Conservation (phyloP, 2,797 vertebrate species). For the Pantherophis vulpinus region DNA sequence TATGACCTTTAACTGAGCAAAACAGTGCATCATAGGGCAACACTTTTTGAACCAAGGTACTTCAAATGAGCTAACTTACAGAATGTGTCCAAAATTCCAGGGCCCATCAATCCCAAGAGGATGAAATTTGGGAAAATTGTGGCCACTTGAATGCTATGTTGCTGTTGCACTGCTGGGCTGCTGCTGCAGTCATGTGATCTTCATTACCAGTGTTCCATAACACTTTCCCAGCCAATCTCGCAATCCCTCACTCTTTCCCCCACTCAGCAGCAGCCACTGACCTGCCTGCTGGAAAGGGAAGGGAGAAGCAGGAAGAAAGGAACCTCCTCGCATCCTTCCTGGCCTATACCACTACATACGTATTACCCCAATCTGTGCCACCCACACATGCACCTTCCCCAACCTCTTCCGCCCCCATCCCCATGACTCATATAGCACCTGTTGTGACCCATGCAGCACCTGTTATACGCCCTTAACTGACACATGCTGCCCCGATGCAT, state of each 20-base stretch:
- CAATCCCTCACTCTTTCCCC: background rate
- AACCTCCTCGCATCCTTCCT: too few species aligned
- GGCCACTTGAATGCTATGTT: background rate
- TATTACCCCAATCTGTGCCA: background rate
- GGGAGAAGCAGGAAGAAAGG: background rate
- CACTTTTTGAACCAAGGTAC: background rate
- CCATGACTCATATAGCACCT: background rate
- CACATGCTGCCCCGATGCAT: background rate
- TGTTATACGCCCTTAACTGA: background rate
- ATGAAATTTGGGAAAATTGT: background rate
- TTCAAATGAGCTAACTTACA: background rate
- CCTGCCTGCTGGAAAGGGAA: background rate
- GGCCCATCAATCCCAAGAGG: background rate
- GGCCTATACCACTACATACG: background rate
- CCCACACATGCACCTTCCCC: background rate
- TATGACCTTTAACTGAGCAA: background rate
- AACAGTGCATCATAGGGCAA: background rate
- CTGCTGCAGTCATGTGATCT: background rate
- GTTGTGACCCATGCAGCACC: background rate
- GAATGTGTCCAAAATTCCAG: background rate
- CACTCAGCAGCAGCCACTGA: background rate
- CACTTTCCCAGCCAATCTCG: background rate
- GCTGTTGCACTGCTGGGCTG: background rate
- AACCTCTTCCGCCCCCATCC: background rate
- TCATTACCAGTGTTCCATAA: background rate